A percentile compares a stretch with the other conserved stretches of the same genome.
phyloP scores from a whole-genome alignment of 1,140 invertebrate species.

The Zaprionus tsacasi region DNA sequence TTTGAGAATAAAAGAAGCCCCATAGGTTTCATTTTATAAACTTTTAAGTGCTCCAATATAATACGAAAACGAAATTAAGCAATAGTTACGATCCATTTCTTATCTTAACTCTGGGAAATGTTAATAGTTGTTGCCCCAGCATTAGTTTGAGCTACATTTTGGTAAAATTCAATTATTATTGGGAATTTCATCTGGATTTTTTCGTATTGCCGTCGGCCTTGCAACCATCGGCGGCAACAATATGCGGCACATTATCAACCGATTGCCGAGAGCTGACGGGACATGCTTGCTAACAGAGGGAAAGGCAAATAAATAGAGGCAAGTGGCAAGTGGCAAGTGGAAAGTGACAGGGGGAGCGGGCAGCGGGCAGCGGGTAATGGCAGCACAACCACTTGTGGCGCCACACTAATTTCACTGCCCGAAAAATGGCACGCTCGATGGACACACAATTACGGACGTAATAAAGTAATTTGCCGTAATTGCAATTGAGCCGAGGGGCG shows the following conservation, averaged over 20 bases:
- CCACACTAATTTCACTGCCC: conserved; percentile 64
- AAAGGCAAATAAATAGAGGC: conserved; percentile 9
- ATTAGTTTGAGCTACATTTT: not conserved
- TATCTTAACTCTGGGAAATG: not conserved
- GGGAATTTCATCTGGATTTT: not conserved
- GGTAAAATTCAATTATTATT: not conserved
- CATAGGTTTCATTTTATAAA: too few relatives aligned
- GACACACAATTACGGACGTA: conserved; percentile 84
- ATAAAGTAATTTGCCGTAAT: conserved; percentile 84
- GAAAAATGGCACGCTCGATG: conserved; percentile 82
- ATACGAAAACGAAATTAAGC: too few relatives aligned
- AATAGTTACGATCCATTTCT: too few relatives aligned
- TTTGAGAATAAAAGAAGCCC: too few relatives aligned
- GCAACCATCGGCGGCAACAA: conserved; percentile 31
- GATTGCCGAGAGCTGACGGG: conserved; percentile 13
- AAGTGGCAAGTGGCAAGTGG: not conserved
- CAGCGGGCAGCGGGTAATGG: not conserved
- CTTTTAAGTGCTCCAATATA: too few relatives aligned
- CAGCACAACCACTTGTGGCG: conserved; percentile 76
- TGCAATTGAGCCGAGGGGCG: conserved; percentile 75
- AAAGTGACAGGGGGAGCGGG: not conserved
- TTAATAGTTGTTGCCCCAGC: not conserved
- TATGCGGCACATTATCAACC: conserved; percentile 17
- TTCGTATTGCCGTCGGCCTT: conserved; percentile 54
- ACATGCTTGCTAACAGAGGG: not conserved